Evolutionary conservation across 2,888 invertebrate species (phyloP).

Genomic region (Hyalella azteca): DNA sequence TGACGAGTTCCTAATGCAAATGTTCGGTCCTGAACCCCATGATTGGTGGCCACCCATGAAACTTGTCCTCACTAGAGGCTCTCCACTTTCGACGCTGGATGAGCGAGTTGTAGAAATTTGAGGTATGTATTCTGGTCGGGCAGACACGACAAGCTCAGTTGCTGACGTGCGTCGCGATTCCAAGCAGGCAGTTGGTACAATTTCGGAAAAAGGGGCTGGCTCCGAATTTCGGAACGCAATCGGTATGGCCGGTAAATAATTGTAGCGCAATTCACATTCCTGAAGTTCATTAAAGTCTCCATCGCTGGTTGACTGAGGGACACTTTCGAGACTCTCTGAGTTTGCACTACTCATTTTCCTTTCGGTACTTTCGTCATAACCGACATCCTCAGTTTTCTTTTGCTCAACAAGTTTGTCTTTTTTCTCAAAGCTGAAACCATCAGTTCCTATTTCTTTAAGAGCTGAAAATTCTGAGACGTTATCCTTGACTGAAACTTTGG

Average conservation of each 20-base stretch:
- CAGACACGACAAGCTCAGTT: background rate
- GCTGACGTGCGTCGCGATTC: background rate
- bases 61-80: slow-evolving; percentile 27
- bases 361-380: too few relatives aligned
- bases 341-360: too few relatives aligned
- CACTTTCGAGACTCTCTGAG: too few relatives aligned
- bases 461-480: too few relatives aligned
- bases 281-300: too few relatives aligned
- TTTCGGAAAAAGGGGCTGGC: background rate
- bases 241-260: background rate
- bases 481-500: too few relatives aligned
- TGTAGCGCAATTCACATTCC: too few relatives aligned
- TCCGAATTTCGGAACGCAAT: slow-evolving; percentile 6
- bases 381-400: too few relatives aligned
- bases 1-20: background rate
- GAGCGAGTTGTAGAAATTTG: slow-evolving; percentile 7
- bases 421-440: too few relatives aligned
- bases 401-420: too few relatives aligned
- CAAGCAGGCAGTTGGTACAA: background rate
- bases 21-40: background rate
- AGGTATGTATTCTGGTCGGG: background rate
- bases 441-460: too few relatives aligned
- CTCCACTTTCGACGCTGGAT: slow-evolving; percentile 14
- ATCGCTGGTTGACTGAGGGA: too few relatives aligned
- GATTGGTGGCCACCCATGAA: slow-evolving; percentile 9